Base-by-base conservation (phyloP, 2,888 invertebrate genomes). In the Zhengitettix transpicula region DNA sequence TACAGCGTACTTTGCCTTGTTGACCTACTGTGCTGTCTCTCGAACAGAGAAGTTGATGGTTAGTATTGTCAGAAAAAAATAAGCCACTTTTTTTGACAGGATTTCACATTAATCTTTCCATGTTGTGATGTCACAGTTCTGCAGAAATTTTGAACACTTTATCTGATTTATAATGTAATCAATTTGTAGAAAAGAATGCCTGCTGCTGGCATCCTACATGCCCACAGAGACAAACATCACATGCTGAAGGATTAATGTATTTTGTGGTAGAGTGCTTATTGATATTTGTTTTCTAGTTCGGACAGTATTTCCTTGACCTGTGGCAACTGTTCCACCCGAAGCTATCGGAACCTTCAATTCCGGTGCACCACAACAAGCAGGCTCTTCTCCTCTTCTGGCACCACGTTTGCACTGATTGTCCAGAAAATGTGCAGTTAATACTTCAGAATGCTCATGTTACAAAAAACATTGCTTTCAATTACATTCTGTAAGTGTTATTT, bases 301-400 rank as follows among this genome's bases (percentile, higher is more conserved):
- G 92, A n/a, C 88, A 87, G 66, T 91, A 89, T 74, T 88, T 94
- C 76, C 80, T 85, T 67, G 91, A 94, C 69, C 76, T 96, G 52
- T 96, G 95, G 95, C 89, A 92, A 67, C 75, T 96, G 60, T 96
- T 95, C 74, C 94, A 95, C 77, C 94, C 95, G 1, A 89, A 91
- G 68, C 79, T 95, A 64, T 91, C 93, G 11, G 95, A 96, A 75
- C 95, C 95, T 1, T 89, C 92, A 58, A 92, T 95, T 67, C 89
- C 95, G 28, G 90, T 94, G 59, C 93, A 95, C 75, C 93, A 94
- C 70, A 95, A 95, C 74, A 95, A 95, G 72, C 95, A 95, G 72
- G 91, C 94, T 7, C 74, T 96, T 66, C 78, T 96, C 15, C 82
- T 89, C 42, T 95, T 93, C 77, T 95, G 94, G 94, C 90, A 94